Evolutionary conservation across 2,888 invertebrate genomes (phyloP), one percentile per base, ranked within the genome.

Genomic region (Capitulum mitella): DNA sequence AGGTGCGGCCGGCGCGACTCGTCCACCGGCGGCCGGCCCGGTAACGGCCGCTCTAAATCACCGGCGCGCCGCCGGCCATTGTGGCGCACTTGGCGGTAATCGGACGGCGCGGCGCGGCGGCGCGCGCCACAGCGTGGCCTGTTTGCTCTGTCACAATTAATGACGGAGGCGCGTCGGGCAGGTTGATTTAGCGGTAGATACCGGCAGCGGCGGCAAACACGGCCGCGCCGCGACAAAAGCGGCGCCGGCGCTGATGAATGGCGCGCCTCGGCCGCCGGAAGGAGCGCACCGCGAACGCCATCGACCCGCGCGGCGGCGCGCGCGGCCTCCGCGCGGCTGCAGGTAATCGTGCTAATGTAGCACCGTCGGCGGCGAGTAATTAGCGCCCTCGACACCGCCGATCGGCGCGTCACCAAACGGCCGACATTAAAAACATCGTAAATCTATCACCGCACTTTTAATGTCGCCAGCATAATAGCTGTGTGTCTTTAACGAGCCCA

Each of bases 261-360:
- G n/a, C 61, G 61, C 61, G 61, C 32, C 61, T 16, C 51, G 8
- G 51, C 51, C 51, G 51, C 19, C 51, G 1, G 8, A 29, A n/a
- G 58, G n/a, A 1, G 58, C 29, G 58, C 29, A 14, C 29, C 58
- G n/a, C 10, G 8, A 8, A 2, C n/a, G 37, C n/a, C 37, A 70
- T 70, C 70, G 70, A 70, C 22, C 70, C 3, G 32, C 3, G 32
- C 34, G 16, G 70, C 16, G 37, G 70, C 6, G 37, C 37, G 70
- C 70, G 70, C 70, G 70, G 29, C 26, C 37, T 6, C 37, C 70
- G 37, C 29, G 12, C 64, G 34, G 37, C 37, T 16, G 14, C 37
- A 34, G 70, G 34, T 37, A 70, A 70, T 70, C 70, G 70, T 22
- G 70, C 70, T 70, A 70, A 70, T 70, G 64, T 34, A 64, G 34